Evolutionary conservation across 2,888 invertebrate genomes (phyloP).

Genomic region (Pimpla rufipes): DNA sequence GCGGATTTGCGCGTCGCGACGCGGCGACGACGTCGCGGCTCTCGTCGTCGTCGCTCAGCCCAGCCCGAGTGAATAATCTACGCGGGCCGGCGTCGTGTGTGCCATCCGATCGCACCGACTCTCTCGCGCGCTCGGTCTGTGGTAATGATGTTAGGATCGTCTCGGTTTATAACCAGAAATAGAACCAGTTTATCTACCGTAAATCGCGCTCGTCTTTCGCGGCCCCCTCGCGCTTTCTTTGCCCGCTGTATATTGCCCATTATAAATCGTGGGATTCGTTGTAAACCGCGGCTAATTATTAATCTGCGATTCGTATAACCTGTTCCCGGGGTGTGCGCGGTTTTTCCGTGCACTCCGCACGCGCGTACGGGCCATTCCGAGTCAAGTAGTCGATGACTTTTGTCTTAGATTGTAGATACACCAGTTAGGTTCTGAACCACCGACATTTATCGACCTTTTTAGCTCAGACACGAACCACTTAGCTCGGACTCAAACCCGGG

Average conservation of each 20-base stretch:
- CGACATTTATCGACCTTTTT: no score
- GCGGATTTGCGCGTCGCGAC: conserved; percentile 39
- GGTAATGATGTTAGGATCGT: conserved; percentile 52
- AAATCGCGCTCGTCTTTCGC: conserved; percentile 59
- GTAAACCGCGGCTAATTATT: conserved; percentile 73
- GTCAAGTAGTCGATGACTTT: neutral
- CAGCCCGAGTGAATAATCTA: conserved; percentile 54
- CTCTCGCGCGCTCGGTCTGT: conserved; percentile 42
- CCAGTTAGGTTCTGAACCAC: no score
- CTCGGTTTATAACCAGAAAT: conserved; percentile 66
- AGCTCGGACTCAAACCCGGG: no score
- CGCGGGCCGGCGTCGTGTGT: neutral
- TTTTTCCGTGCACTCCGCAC: conserved; percentile 19
- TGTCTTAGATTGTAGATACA: neutral
- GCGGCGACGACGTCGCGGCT: conserved; percentile 34
- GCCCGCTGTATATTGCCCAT: conserved; percentile 60
- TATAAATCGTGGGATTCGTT: conserved; percentile 73
- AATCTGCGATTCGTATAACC: conserved; percentile 71
- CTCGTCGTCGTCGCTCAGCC: neutral
- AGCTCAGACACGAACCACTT: no score
- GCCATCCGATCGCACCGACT: conserved; percentile 20
- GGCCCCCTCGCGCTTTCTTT: conserved; percentile 39
- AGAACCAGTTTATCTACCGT: conserved; percentile 72
- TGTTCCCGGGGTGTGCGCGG: conserved; percentile 52
- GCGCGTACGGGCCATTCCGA: neutral